Conservation (phyloP, 1,140 invertebrate genomes). For the Stegodyphus dumicola region DNA sequence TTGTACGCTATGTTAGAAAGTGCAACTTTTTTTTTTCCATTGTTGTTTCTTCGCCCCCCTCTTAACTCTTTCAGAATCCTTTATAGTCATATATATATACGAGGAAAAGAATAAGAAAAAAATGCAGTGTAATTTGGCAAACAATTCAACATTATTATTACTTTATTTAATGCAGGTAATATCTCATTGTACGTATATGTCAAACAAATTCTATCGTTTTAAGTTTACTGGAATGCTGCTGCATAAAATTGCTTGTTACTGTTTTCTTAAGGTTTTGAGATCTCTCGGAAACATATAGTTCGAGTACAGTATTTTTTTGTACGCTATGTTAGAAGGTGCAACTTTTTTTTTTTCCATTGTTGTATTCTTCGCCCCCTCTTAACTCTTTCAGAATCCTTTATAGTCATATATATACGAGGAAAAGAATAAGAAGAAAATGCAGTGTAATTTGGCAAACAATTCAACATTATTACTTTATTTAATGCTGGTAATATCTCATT, state of each 20-base stretch:
- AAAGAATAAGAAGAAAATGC: neutral
- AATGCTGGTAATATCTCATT: neutral
- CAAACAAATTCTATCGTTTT: conserved; percentile 43
- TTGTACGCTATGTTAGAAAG: neutral
- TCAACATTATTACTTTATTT: neutral
- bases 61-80: neutral
- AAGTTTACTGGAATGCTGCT: too few species aligned
- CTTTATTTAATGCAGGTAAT: neutral
- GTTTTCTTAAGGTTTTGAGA: too few species aligned
- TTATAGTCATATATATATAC: neutral
- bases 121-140: neutral
- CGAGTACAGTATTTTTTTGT: too few species aligned
- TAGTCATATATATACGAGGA: neutral
- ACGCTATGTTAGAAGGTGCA: neutral
- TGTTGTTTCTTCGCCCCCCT: neutral
- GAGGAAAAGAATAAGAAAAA: neutral
- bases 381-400: neutral
- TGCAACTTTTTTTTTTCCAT: neutral
- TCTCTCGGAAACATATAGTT: too few species aligned
- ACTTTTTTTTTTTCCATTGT: neutral
- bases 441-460: neutral
- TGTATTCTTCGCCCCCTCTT: neutral
- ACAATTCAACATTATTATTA: neutral
- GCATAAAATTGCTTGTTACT: too few species aligned
- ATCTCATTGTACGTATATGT: conserved; percentile 26